phyloP scores from a whole-genome alignment of 1,140 invertebrate species.

The Teleopsis dalmanni region DNA sequence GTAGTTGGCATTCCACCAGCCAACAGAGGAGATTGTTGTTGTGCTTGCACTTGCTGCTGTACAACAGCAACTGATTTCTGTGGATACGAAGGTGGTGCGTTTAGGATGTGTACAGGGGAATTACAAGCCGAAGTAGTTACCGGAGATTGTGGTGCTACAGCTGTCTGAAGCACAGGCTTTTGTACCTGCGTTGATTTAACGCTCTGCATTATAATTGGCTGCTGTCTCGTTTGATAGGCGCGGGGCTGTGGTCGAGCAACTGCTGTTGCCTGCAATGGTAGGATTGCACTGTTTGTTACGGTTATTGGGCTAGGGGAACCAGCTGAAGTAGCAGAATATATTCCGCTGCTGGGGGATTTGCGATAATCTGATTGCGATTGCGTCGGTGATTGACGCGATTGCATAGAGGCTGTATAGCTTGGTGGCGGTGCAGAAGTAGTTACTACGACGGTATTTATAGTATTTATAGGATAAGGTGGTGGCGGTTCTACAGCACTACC shows the following conservation, averaged over 20 bases:
- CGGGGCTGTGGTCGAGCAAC: slow-evolving; percentile 61
- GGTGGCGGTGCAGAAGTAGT: slow-evolving; percentile 50
- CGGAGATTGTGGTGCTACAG: slow-evolving; percentile 77
- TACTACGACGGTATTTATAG: slow-evolving; percentile 58
- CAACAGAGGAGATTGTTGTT: slow-evolving; percentile 44
- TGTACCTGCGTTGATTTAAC: slow-evolving; percentile 91
- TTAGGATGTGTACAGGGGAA: slow-evolving; percentile 48
- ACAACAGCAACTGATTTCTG: slow-evolving; percentile 37
- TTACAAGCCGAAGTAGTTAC: slow-evolving; percentile 46
- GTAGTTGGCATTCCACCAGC: slow-evolving; percentile 29
- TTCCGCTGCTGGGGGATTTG: slow-evolving; percentile 59
- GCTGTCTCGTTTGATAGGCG: slow-evolving; percentile 69
- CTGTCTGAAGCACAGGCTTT: slow-evolving; percentile 87
- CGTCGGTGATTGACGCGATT: slow-evolving; percentile 77
- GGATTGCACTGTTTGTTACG: slow-evolving; percentile 53
- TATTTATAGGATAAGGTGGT: slow-evolving; percentile 48
- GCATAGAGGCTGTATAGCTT: slow-evolving; percentile 76
- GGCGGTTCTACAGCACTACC: slow-evolving; percentile 64
- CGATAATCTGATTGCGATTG: slow-evolving; percentile 68
- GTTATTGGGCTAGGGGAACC: slow-evolving; percentile 70
- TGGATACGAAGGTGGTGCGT: slow-evolving; percentile 71
- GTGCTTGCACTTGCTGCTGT: slow-evolving; percentile 58
- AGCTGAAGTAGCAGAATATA: slow-evolving; percentile 72
- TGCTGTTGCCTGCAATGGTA: slow-evolving; percentile 49
- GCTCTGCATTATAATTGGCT: slow-evolving; percentile 92